A percentile compares a stretch with the other conserved stretches of the same genome.
phyloP scores from a whole-genome alignment of 2,888 invertebrate genomes.

The Meghimatium bilineatum region DNA sequence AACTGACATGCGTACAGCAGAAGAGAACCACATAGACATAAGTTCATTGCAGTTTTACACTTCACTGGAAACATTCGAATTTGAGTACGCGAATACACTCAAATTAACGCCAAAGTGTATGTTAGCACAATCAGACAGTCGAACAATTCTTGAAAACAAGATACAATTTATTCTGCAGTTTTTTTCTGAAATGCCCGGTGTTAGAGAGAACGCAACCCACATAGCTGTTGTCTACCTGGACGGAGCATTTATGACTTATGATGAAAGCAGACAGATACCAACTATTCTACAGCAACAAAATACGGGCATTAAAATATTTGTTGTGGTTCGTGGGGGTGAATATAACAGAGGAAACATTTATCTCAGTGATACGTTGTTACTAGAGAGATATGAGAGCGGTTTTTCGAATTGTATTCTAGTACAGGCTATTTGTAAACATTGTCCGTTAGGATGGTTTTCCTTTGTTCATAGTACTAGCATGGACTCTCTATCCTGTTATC shows the following conservation, averaged over 20 bases:
- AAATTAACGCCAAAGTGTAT: no score
- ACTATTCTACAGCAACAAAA: not conserved
- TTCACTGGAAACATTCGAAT: not conserved
- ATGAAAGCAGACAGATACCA: not conserved
- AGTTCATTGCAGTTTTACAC: no score
- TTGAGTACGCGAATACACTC: not conserved
- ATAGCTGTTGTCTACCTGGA: not conserved
- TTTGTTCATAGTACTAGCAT: no score
- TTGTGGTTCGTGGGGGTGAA: not conserved
- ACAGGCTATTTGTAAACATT: not conserved
- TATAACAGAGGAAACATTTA: not conserved
- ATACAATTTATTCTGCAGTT: not conserved
- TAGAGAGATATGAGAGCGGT: not conserved
- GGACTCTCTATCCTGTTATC: not conserved
- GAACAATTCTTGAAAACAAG: not conserved
- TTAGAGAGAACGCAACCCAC: not conserved
- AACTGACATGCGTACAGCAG: not conserved
- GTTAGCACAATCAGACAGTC: no score
- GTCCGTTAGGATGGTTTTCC: not conserved
- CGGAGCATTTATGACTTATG: not conserved
- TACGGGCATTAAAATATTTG: not conserved
- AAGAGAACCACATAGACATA: no score
- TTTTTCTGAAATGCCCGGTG: not conserved
- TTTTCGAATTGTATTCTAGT: not conserved
- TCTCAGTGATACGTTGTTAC: not conserved